Evolutionary conservation across 1,140 invertebrate species (phyloP).

Genomic region (Linepithema humile): DNA sequence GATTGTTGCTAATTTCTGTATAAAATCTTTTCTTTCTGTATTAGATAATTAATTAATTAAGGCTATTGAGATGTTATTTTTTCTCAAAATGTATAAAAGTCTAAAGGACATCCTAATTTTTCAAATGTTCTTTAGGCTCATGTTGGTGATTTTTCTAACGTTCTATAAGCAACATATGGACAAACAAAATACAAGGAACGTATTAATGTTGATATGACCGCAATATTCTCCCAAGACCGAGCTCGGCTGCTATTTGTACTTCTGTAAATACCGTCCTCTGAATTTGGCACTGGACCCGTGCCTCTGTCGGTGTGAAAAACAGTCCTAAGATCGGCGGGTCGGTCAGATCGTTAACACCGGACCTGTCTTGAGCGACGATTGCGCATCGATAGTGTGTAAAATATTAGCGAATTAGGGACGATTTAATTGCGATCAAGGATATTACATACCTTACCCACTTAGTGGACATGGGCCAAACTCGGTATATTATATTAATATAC

Average conservation of each 20-base stretch:
- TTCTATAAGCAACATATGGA: neutral
- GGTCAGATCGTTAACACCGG: constrained; percentile 70
- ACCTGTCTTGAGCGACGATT: constrained; percentile 76
- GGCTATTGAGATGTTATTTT: neutral
- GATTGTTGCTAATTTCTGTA: neutral
- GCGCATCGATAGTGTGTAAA: constrained; percentile 82
- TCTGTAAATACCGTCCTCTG: constrained; percentile 70
- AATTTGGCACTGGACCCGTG: constrained; percentile 69
- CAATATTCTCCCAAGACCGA: no score
- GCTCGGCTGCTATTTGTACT: constrained; percentile 41
- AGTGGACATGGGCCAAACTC: constrained; percentile 79
- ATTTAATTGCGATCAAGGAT: constrained; percentile 79
- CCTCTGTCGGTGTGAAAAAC: constrained; percentile 68
- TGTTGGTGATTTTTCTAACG: neutral
- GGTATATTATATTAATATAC: constrained; percentile 85
- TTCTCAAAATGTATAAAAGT: neutral
- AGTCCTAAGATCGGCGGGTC: constrained; percentile 69
- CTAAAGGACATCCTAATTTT: neutral
- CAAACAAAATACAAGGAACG: neutral
- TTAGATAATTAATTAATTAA: constrained; percentile 14
- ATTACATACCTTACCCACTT: constrained; percentile 76
- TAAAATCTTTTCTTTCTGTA: neutral
- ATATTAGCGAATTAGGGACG: constrained; percentile 82
- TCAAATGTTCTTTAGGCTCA: neutral
- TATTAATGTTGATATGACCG: neutral